Evolutionary conservation across 2,113 vertebrate genomes (phyloP), one percentile per base, ranked within the genome.

Genomic region (Oxygymnocypris stewartii): DNA sequence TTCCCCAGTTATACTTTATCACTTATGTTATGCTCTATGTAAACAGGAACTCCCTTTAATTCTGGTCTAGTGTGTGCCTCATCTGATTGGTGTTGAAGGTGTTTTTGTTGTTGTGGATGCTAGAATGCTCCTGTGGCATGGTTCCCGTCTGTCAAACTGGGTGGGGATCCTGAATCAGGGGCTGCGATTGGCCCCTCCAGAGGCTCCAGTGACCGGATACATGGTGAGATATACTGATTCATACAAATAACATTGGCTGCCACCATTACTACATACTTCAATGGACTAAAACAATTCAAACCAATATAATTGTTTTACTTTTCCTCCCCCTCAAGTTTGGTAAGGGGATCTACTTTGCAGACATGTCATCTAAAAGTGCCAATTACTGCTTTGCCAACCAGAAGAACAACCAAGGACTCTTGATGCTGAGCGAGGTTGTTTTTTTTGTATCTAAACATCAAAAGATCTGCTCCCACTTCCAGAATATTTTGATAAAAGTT

Each of bases 351-450:
- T 98, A 98, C 88, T 98, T 98, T 90, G 97, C 97, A 1, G 97
- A 97, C 91, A 97, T 97, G 96, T 97, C 96, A 2, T 97, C 97
- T 28, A 98, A 97, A 89, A 97, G 97, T 67, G 97, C 96, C 88
- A 97, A 97, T 92, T 97, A 98, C 91, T 98, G 97, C 90, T 97
- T 97, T 69, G 90, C 96, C 75, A 95, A 87, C 73, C 94, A 90
- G 80, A 90, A 93, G 65, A 96, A 93, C 80, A 88, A 95, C 6
- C 67, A 88, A 0, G 97, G 96, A 1, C 91, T 98, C 28, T 91
- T 98, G 67, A 91, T 97, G 7, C 93, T 98, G 23, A 95, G 95
- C 71, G 97, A 98, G 95, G 97, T 97, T 81, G 83, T 91, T 75
- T 86, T 85, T 47, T 31, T 69, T 25, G 2, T 42, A 28, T 59